Conservation (phyloP, 2,113 vertebrate genomes). For the Trichechus manatus region DNA sequence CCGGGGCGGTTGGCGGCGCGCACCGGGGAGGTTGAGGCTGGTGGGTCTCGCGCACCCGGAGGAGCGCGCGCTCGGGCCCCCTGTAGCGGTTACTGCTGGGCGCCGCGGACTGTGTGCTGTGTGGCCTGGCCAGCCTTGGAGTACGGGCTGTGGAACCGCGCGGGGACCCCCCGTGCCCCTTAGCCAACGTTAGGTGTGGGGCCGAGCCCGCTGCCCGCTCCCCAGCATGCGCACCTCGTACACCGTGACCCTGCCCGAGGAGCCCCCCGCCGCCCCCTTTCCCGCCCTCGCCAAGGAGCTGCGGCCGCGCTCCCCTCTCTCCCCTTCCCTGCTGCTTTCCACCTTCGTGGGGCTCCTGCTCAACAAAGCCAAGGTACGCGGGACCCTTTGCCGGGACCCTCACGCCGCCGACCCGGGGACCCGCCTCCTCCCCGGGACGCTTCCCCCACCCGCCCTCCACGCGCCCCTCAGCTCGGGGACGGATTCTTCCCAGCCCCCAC, state of each 20-base stretch:
- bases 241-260: slow-evolving; percentile 93
- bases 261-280: slow-evolving; percentile 89
- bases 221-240: slow-evolving; percentile 94
- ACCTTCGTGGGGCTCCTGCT: slow-evolving; percentile 96
- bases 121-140: slow-evolving; percentile 42
- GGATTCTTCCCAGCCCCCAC: slow-evolving; percentile 66
- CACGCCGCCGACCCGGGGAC: neutral
- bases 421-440: neutral
- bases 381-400: slow-evolving; percentile 32
- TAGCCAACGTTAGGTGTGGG: slow-evolving; percentile 75
- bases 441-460: neutral
- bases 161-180: slow-evolving; percentile 45
- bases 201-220: slow-evolving; percentile 82
- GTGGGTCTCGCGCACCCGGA: neutral
- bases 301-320: slow-evolving; percentile 87
- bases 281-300: slow-evolving; percentile 90
- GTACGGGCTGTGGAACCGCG: slow-evolving; percentile 43
- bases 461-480: slow-evolving; percentile 54
- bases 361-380: slow-evolving; percentile 96
- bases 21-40: slow-evolving; percentile 56
- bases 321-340: slow-evolving; percentile 94
- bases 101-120: slow-evolving; percentile 21
- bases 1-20: slow-evolving; percentile 60
- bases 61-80: neutral
- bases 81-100: slow-evolving; percentile 59